Evolutionary conservation across 53 echinoderm and acorn worm species (phyloP).

Genomic region (Temnopleurus reevesii): DNA sequence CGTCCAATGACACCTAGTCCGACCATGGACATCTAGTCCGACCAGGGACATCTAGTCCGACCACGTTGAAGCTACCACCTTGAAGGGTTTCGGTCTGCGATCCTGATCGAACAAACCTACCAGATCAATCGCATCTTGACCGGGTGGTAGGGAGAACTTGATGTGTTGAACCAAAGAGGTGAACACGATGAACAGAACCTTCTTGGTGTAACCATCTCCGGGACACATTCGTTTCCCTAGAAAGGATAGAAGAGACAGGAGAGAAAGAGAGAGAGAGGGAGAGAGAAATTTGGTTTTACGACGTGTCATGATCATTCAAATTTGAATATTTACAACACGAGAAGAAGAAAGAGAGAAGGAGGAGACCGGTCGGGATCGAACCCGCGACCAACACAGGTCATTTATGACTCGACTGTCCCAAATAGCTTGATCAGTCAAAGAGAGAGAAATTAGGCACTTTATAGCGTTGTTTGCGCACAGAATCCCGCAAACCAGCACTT

Average conservation of each 20-base stretch:
- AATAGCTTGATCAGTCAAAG: too few species aligned
- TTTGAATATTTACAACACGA: too few species aligned
- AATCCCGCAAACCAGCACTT: too few species aligned
- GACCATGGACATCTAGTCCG: background rate
- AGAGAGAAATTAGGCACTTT: too few species aligned
- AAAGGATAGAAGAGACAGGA: background rate
- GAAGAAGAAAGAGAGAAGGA: background rate
- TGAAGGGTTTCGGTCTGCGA: constrained; percentile 18
- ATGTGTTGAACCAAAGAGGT: constrained; percentile 34
- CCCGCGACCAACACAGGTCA: too few species aligned
- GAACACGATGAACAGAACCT: constrained; percentile 52
- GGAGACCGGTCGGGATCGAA: too few species aligned
- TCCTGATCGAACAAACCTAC: background rate
- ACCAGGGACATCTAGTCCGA: background rate
- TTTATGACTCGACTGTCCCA: too few species aligned
- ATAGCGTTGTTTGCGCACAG: too few species aligned
- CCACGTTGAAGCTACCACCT: constrained; percentile 1
- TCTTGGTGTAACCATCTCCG: constrained; percentile 35
- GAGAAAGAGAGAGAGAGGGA: too few species aligned
- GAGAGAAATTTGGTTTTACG: too few species aligned
- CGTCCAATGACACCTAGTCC: too few species aligned
- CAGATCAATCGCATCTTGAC: background rate
- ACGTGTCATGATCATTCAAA: too few species aligned
- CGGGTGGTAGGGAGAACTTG: constrained; percentile 42
- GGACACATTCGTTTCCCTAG: constrained; percentile 34